A percentile compares a stretch with the other conserved stretches of the same genome.
Evolutionary conservation across 2,113 vertebrate genomes (phyloP).

Genomic region (Pseudorhombus dupliciocellatus): DNA sequence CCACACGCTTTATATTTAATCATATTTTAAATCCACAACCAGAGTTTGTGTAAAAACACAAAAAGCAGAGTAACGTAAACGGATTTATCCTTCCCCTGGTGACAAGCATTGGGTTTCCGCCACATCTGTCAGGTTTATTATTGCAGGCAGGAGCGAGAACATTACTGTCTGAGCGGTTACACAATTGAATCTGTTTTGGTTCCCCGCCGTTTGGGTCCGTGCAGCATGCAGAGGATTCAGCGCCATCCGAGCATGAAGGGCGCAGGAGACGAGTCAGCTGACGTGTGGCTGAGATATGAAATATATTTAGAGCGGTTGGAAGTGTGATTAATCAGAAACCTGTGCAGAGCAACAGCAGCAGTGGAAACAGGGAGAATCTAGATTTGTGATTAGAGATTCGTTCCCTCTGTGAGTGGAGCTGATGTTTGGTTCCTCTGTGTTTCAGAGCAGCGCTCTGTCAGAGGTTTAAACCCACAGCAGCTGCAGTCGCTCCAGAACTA

Average conservation of each 20-base stretch:
- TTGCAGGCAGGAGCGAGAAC: conserved; percentile 9
- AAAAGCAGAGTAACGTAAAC: not conserved
- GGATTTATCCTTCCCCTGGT: not conserved
- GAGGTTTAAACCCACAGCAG: too few species aligned
- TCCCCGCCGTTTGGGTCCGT: conserved; percentile 1
- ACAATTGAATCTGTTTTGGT: not conserved
- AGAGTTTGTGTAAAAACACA: not conserved
- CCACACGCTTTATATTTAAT: not conserved
- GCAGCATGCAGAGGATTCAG: conserved; percentile 12
- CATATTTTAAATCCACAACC: not conserved
- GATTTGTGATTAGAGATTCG: not conserved
- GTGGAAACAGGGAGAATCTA: conserved; percentile 15
- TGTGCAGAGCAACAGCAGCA: conserved; percentile 8
- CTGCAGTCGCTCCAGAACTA: too few species aligned
- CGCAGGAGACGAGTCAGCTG: conserved; percentile 23
- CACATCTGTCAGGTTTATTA: not conserved
- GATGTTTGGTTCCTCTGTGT: not conserved
- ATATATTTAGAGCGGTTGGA: conserved; percentile 17
- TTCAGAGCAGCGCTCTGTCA: not conserved
- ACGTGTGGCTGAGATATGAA: conserved; percentile 22
- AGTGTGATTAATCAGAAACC: conserved; percentile 18
- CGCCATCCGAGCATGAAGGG: not conserved
- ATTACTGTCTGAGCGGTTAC: not conserved
- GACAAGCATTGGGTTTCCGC: not conserved
- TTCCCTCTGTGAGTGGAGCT: not conserved